Conservation (phyloP, 2,113 vertebrate genomes). For the Callopanchax toddi region DNA sequence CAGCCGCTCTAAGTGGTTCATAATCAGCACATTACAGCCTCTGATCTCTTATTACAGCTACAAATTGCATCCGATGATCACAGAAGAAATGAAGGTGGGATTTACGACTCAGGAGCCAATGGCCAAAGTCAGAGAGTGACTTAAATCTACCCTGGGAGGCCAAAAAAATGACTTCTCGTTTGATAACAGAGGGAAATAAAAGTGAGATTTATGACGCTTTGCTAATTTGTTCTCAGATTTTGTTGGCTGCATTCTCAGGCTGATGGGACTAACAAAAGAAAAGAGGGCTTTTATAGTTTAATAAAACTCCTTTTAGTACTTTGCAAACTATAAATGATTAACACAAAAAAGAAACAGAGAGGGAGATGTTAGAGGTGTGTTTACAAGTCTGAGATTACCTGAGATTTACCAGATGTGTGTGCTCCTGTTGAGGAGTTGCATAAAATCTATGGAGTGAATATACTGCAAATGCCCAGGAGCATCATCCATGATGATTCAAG, state of each 20-base stretch:
- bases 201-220: conserved; percentile 34
- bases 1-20: conserved; percentile 53
- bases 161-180: conserved; percentile 20
- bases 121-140: conserved; percentile 30
- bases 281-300: not conserved
- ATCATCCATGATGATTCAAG: conserved; percentile 11
- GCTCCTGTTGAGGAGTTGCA: conserved; percentile 2
- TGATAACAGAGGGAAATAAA: conserved; percentile 47
- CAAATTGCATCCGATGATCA: conserved; percentile 63
- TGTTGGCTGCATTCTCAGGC: conserved; percentile 22
- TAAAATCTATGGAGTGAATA: conserved; percentile 1
- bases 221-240: conserved; percentile 45
- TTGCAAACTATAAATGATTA: not conserved
- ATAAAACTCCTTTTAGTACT: not conserved
- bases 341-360: not conserved
- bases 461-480: not conserved
- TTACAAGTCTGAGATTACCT: not conserved
- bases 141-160: conserved; percentile 51
- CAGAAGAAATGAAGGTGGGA: conserved; percentile 58
- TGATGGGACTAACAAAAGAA: conserved; percentile 21
- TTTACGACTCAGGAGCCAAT: conserved; percentile 51
- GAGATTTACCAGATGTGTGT: conserved; percentile 12
- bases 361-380: not conserved
- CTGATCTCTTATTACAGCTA: conserved; percentile 58
- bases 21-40: conserved; percentile 58